A percentile compares a stretch with the other conserved stretches of the same genome.
Evolutionary conservation across 1,140 invertebrate species (phyloP).

Genomic region (Heliothis subflexa): DNA sequence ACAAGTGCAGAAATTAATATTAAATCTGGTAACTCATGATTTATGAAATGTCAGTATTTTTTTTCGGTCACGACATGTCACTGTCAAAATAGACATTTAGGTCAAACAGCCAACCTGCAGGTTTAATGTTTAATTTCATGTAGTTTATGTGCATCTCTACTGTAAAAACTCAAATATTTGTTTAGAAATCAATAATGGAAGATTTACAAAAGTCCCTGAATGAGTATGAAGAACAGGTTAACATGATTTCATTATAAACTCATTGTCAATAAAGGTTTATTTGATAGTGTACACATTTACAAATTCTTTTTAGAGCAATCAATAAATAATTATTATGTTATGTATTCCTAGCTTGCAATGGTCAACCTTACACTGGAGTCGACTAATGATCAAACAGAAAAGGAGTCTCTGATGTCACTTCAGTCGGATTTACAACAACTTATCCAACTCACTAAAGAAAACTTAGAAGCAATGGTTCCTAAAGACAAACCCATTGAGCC

Average conservation of each 20-base stretch:
- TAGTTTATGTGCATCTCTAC: neutral
- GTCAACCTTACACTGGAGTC: constrained; percentile 87
- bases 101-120: neutral
- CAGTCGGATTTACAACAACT: constrained; percentile 89
- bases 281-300: no score
- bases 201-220: constrained; percentile 75
- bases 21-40: no score
- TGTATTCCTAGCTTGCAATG: constrained; percentile 86
- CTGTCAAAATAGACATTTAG: neutral
- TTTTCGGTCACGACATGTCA: no score
- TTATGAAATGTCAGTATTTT: no score
- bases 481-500: constrained; percentile 49
- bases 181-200: constrained; percentile 58
- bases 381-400: constrained; percentile 84
- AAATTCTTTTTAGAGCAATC: neutral
- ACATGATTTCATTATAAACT: constrained; percentile 8
- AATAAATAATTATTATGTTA: constrained; percentile 38
- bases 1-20: no score
- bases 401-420: constrained; percentile 87
- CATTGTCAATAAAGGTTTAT: neutral
- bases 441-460: constrained; percentile 88
- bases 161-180: neutral
- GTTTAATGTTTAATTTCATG: neutral
- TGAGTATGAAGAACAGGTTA: constrained; percentile 87
- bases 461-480: constrained; percentile 73